phyloP scores from a whole-genome alignment of 2,888 invertebrate species.

The Drosophila prostipennis region DNA sequence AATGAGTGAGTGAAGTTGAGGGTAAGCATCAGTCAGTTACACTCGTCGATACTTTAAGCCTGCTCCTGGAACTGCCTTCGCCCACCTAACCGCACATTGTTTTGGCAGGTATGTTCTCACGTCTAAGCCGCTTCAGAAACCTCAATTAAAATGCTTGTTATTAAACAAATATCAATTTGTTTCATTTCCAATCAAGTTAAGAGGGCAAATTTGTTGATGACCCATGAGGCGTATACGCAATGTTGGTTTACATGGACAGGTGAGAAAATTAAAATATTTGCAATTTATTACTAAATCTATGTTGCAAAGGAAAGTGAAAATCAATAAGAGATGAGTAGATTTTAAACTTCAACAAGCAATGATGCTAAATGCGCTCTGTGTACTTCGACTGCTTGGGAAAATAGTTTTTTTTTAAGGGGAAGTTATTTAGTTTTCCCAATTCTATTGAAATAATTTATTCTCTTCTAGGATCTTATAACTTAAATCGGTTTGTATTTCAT shows the following conservation, averaged over 20 bases:
- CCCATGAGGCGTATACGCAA: slow-evolving; percentile 21
- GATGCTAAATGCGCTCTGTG: too few species aligned
- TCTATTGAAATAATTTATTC: too few species aligned
- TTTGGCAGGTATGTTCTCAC: slow-evolving; percentile 37
- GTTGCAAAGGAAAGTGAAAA: not conserved
- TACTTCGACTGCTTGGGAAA: too few species aligned
- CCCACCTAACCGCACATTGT: slow-evolving; percentile 28
- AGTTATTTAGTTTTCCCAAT: too few species aligned
- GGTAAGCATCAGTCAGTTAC: slow-evolving; percentile 21
- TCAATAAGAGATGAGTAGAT: not conserved
- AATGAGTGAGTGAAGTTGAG: slow-evolving; percentile 13
- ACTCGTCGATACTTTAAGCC: slow-evolving; percentile 29
- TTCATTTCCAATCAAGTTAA: slow-evolving; percentile 35
- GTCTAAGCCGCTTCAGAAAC: slow-evolving; percentile 31
- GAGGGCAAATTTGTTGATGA: slow-evolving; percentile 12
- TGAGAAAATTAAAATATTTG: slow-evolving; percentile 30
- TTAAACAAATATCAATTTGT: slow-evolving; percentile 51
- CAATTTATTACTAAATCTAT: not conserved
- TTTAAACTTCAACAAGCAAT: too few species aligned
- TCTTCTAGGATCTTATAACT: too few species aligned
- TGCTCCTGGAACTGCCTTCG: not conserved
- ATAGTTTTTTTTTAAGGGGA: too few species aligned
- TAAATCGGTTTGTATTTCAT: too few species aligned
- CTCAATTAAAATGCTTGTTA: slow-evolving; percentile 71
- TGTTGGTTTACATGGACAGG: slow-evolving; percentile 14